Conservation (phyloP, 2,888 invertebrate genomes). For the Cyrtodaria siliqua region DNA sequence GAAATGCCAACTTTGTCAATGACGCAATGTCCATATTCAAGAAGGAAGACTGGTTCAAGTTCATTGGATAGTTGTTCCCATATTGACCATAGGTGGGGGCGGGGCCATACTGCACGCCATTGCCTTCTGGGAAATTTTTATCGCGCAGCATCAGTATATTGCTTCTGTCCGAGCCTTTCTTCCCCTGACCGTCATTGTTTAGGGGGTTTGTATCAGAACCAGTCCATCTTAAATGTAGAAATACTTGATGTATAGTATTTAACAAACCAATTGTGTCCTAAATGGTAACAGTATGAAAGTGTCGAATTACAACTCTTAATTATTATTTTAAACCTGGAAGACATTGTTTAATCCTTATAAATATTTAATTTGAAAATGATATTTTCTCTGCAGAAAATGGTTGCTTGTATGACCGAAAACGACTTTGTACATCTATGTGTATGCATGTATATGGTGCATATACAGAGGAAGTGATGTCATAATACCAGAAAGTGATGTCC, state of each 20-base stretch:
- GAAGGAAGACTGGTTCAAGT: constrained; percentile 73
- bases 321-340: background rate
- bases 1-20: constrained; percentile 77
- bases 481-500: too few relatives aligned
- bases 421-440: too few relatives aligned
- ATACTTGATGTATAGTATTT: background rate
- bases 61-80: constrained; percentile 82
- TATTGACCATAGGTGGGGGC: constrained; percentile 80
- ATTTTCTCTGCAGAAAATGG: too few relatives aligned
- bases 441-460: too few relatives aligned
- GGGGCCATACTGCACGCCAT: constrained; percentile 65
- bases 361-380: too few relatives aligned
- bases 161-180: constrained; percentile 83
- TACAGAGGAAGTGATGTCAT: too few relatives aligned
- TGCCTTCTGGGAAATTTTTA: constrained; percentile 78
- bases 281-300: background rate
- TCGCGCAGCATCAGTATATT: constrained; percentile 80
- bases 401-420: too few relatives aligned
- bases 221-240: constrained; percentile 84
- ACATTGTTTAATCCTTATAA: background rate
- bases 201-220: constrained; percentile 85
- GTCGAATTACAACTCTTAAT: background rate
- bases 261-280: background rate
- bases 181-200: constrained; percentile 85
- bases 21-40: constrained; percentile 77